Conservation (phyloP, 2,113 vertebrate species). For the Smithornis capensis region DNA sequence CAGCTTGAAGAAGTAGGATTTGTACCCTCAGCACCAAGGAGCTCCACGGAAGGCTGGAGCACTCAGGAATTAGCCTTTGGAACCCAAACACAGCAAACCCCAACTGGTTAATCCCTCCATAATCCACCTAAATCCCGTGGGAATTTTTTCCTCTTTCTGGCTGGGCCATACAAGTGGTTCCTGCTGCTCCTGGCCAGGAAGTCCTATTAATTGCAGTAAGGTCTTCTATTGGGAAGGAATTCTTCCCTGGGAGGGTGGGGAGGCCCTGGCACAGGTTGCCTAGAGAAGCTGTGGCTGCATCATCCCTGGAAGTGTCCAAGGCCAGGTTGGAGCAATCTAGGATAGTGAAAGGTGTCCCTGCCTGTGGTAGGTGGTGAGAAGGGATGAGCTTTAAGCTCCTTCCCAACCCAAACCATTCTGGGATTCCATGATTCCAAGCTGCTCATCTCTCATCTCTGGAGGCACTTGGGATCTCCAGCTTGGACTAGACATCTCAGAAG, state of each 20-base stretch:
- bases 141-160: background rate
- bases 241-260: background rate
- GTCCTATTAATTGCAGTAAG: background rate
- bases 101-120: background rate
- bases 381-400: background rate
- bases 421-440: background rate
- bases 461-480: accelerated
- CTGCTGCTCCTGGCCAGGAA: background rate
- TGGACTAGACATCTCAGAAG: background rate
- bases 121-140: background rate
- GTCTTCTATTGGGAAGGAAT: background rate
- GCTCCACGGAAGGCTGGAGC: background rate
- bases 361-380: background rate
- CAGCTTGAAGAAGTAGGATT: background rate
- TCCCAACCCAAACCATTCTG: background rate
- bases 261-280: background rate
- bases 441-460: background rate
- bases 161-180: background rate
- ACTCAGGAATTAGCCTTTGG: background rate
- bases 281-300: background rate
- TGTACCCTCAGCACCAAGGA: background rate
- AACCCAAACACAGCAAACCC: background rate
- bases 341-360: background rate
- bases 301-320: background rate
- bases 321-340: background rate